Evolutionary conservation across 2,113 vertebrate species (phyloP).

Genomic region (Telmatochromis sp.): DNA sequence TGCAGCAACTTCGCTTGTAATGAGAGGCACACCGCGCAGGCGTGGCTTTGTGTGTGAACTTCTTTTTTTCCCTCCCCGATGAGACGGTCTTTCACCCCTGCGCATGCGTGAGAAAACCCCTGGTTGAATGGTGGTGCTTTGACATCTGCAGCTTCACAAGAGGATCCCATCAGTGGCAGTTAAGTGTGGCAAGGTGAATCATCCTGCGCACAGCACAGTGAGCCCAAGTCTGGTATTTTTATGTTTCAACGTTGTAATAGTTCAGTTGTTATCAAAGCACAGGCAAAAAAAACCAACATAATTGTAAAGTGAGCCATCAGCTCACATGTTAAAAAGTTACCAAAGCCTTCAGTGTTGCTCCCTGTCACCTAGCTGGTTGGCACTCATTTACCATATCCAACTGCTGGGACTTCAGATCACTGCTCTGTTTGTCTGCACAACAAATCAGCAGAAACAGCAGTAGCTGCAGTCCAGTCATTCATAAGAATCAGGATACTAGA

Average conservation of each 20-base stretch:
- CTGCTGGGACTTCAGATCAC: not conserved
- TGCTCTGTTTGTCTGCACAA: not conserved
- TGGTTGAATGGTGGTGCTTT: constrained; percentile 40
- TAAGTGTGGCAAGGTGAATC: not conserved
- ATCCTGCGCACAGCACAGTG: not conserved
- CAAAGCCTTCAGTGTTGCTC: not conserved
- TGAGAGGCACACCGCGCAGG: constrained; percentile 68
- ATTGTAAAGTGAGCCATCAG: not conserved
- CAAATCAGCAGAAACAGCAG: not conserved
- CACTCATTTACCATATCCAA: not conserved
- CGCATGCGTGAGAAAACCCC: constrained; percentile 64
- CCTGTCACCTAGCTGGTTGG: not conserved
- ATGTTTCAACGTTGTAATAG: not conserved
- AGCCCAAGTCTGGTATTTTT: not conserved
- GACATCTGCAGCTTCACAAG: constrained; percentile 35
- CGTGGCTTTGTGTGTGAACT: constrained; percentile 68
- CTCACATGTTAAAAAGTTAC: not conserved
- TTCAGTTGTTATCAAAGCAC: not conserved
- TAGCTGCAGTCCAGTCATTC: not conserved
- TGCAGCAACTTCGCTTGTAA: constrained; percentile 61
- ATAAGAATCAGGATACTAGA: not conserved
- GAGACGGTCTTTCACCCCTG: constrained; percentile 29
- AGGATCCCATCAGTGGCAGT: constrained; percentile 33
- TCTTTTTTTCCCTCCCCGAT: constrained; percentile 19
- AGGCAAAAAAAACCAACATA: not conserved